Percentiles rank a stretch among this genome's conserved stretches.
These are phyloP conservation scores for Enteromius radiatus DNA, from an alignment of 2,797 vertebrate species.

Conservation along the genomic window DNA sequence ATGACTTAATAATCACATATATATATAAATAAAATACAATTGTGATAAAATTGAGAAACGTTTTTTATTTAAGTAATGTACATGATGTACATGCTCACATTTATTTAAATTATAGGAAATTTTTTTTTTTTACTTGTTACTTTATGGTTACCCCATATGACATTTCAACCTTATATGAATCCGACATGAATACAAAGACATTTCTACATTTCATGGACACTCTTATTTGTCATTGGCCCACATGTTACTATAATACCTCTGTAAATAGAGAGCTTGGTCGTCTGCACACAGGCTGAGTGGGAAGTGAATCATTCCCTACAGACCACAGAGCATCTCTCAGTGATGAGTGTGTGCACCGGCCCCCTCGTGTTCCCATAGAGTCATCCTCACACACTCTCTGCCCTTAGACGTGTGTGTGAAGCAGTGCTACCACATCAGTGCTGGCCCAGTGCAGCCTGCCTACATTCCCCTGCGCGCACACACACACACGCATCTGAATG, in stretches of 20 bases:
- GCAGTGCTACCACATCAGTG: conserved; percentile 47
- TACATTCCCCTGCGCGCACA: conserved; percentile 51
- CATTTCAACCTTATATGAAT: not conserved
- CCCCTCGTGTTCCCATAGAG: conserved; percentile 39
- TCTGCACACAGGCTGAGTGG: conserved; percentile 47
- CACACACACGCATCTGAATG: conserved; percentile 45
- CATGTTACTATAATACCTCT: conserved; percentile 30
- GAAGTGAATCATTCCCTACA: conserved; percentile 46
- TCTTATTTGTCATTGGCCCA: conserved; percentile 18
- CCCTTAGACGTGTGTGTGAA: conserved; percentile 41
- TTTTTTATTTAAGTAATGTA: not conserved
- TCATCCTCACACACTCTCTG: conserved; percentile 43
- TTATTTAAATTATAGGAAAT: not conserved
- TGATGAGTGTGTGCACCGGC: conserved; percentile 39
- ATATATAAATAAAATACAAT: not conserved
- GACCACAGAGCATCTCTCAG: conserved; percentile 44
- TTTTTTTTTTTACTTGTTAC: not conserved
- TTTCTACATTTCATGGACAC: not conserved
- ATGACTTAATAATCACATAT: not conserved
- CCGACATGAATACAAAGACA: not conserved
- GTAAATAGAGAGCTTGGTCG: conserved; percentile 27
- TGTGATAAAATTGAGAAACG: not conserved
- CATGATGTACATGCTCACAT: not conserved
- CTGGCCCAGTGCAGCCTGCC: conserved; percentile 50
- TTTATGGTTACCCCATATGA: not conserved